These are phyloP conservation scores for Polydrusus tereticollis DNA, from an alignment of 2,888 invertebrate genomes.

Conservation along the genomic window DNA sequence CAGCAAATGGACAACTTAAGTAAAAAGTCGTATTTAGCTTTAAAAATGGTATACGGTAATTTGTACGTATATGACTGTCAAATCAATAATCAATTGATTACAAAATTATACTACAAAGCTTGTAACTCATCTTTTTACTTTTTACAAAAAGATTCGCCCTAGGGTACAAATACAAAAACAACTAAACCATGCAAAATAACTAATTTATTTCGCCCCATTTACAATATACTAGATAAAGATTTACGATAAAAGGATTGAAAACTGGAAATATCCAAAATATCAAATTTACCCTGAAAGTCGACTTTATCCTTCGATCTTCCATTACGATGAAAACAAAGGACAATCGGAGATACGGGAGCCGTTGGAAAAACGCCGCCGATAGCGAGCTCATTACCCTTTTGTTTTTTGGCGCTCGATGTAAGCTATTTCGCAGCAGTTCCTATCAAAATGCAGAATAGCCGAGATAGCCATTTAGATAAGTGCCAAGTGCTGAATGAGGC, in stretches of 20 bases:
- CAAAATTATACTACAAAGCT: too few species aligned
- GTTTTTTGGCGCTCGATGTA: slow-evolving; percentile 27
- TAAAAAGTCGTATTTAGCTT: too few species aligned
- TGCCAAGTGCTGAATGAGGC: slow-evolving; percentile 38
- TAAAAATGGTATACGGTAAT: too few species aligned
- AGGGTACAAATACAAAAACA: too few species aligned
- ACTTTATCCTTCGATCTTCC: slow-evolving; percentile 37
- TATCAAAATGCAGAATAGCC: slow-evolving; percentile 40
- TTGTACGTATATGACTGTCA: too few species aligned
- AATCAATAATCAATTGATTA: too few species aligned
- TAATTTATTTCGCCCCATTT: not conserved
- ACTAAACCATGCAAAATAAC: too few species aligned
- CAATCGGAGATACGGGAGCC: slow-evolving; percentile 14
- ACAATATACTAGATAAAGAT: not conserved
- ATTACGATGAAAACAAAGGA: slow-evolving; percentile 28
- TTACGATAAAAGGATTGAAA: not conserved
- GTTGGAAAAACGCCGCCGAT: slow-evolving; percentile 27
- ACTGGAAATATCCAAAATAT: not conserved
- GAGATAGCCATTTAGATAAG: slow-evolving; percentile 47
- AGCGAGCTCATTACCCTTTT: slow-evolving; percentile 37
- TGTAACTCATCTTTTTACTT: too few species aligned
- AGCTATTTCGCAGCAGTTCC: slow-evolving; percentile 24
- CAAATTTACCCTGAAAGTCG: not conserved
- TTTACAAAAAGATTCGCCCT: too few species aligned
- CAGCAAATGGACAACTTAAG: too few species aligned